phyloP scores from a whole-genome alignment of 1,140 invertebrate genomes.

The Polypedilum pembai region DNA sequence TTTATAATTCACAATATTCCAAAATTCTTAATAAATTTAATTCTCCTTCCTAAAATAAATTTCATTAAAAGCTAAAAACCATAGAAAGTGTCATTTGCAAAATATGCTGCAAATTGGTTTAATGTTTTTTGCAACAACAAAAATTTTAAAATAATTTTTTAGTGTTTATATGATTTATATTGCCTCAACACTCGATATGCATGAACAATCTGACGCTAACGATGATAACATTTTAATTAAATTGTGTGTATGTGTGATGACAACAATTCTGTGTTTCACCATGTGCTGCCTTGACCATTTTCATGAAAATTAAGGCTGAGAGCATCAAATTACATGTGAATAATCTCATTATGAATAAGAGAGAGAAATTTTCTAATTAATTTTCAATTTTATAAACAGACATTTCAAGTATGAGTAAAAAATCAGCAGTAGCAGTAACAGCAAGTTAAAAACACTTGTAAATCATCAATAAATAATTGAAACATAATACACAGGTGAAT shows the following conservation, averaged over 20 bases:
- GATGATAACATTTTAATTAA: constrained; percentile 19
- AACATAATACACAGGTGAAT: constrained; percentile 17
- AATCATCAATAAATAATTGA: constrained; percentile 10
- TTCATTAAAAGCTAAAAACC: too few relatives aligned
- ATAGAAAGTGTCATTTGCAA: not conserved
- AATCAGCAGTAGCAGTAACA: not conserved
- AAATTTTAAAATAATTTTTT: not conserved
- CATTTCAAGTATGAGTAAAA: not conserved
- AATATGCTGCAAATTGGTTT: constrained; percentile 12
- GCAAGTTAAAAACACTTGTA: not conserved
- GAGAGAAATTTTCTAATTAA: not conserved
- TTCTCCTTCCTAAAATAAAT: too few relatives aligned
- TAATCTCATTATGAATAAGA: not conserved
- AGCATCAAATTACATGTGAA: not conserved
- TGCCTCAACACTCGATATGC: not conserved
- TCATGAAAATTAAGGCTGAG: not conserved
- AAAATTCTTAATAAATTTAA: too few relatives aligned
- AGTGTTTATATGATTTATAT: not conserved
- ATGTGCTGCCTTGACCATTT: constrained; percentile 7
- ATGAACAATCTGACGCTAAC: not conserved
- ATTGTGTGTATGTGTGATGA: not conserved
- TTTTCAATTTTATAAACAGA: not conserved
- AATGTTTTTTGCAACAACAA: not conserved
- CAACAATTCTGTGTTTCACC: constrained; percentile 4
- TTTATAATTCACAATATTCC: too few relatives aligned